Percentiles rank a stretch among this genome's conserved stretches.
Evolutionary conservation across 2,797 vertebrate species (phyloP).

Genomic region (Gallinago stenura): DNA sequence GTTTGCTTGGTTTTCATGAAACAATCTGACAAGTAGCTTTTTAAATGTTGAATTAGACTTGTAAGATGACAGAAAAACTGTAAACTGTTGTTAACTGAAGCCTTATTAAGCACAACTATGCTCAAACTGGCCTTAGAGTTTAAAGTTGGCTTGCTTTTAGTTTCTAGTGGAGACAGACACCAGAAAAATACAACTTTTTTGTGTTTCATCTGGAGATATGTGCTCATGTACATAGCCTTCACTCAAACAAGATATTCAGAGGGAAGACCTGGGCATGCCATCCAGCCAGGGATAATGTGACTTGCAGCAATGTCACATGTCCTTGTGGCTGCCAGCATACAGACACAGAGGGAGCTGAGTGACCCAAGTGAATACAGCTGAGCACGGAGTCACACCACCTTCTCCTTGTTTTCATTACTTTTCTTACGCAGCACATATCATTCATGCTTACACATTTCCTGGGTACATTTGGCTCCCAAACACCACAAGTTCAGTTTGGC

Average conservation of each 20-base stretch:
- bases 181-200: not conserved
- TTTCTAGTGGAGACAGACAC: not conserved
- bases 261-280: not conserved
- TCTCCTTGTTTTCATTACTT: not conserved
- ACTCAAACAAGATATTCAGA: not conserved
- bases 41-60: not conserved
- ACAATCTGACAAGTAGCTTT: not conserved
- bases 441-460: not conserved
- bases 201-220: not conserved
- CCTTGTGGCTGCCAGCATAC: not conserved
- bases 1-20: constrained; percentile 12
- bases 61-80: not conserved
- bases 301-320: not conserved
- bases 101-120: not conserved
- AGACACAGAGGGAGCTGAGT: not conserved
- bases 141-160: not conserved
- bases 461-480: fast-evolving
- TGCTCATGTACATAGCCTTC: not conserved
- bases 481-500: not conserved
- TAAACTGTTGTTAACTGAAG: not conserved
- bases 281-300: not conserved
- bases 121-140: not conserved
- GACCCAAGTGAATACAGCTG: not conserved
- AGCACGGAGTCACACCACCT: not conserved
- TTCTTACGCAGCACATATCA: not conserved